Conservation (phyloP, 1,140 invertebrate genomes). For the Plutomurus gul region DNA sequence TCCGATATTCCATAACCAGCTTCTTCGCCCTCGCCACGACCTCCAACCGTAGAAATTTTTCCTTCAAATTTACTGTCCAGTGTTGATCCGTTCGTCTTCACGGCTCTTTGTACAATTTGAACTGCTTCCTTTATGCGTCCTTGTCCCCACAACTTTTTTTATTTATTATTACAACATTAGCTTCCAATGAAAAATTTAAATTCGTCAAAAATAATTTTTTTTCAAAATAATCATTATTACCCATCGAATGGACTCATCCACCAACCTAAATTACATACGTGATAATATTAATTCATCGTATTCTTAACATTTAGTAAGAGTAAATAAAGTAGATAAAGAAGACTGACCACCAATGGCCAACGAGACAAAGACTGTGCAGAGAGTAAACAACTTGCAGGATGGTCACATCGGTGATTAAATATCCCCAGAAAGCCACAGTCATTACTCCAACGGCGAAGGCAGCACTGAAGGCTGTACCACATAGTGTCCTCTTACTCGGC, state of each 20-base stretch:
- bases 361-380: slow-evolving; percentile 70
- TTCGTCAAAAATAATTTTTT: too few species aligned
- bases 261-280: slow-evolving; percentile 66
- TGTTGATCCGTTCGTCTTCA: slow-evolving; percentile 70
- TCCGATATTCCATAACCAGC: slow-evolving; percentile 60
- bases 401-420: slow-evolving; percentile 34
- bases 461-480: slow-evolving; percentile 51
- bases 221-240: too few species aligned
- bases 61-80: slow-evolving; percentile 37
- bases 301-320: not conserved
- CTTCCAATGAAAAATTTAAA: too few species aligned
- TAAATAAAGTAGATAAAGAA: not conserved
- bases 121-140: slow-evolving; percentile 72
- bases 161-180: too few species aligned
- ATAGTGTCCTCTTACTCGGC: slow-evolving; percentile 47
- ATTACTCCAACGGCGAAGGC: slow-evolving; percentile 51
- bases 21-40: slow-evolving; percentile 56
- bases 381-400: slow-evolving; percentile 79
- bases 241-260: slow-evolving; percentile 85
- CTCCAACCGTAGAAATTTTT: not conserved
- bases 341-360: slow-evolving; percentile 73
- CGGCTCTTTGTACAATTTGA: slow-evolving; percentile 71
- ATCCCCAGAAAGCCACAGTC: slow-evolving; percentile 49
- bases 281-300: not conserved
- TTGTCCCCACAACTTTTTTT: slow-evolving; percentile 80